Base-by-base conservation (phyloP, 2,113 vertebrate species). In the Scartelaos histophorus region DNA sequence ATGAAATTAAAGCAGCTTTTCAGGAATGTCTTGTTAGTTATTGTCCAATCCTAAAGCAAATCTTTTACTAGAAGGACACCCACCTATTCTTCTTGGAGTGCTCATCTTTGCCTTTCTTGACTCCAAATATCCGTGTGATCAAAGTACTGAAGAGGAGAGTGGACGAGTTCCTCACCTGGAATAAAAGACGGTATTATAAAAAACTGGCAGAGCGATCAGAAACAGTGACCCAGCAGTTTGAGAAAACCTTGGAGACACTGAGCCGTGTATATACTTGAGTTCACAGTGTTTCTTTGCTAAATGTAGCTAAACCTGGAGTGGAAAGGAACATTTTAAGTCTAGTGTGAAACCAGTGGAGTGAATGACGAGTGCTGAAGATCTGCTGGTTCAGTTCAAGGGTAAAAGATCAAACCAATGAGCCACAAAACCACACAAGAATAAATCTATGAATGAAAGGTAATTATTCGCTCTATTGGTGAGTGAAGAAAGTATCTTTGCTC, bases 101-200 rank as follows among this genome's bases (percentile, higher is more conserved):
- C 87, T 99, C 97, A 76, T 98, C 98, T 79, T 95, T 98, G 79
- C 92, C 96, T 85, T 94, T 95, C 91, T 98, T 98, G 87, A 98
- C 97, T 68, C 97, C 97, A 92, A 99, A 99, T 89, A 98, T 97
- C 89, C 97, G 94, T 9, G 97, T 98, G 88, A 99, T 98, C 81
- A 99, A 90, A 56, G 96, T 94, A 91, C 97, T 99, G 92, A 98
- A 99, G 72, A 99, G 96, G 61, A 98, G 96, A 0, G 98, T 99
- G 67, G 96, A 97, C 53, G 95, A 98, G 93, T 99, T 98, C 90
- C 97, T 95, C 79, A 99, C 96, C 97, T 99, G 92, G 16, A 21
- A 60, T n/a, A 24, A 24, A 13, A 64, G 2, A n/a, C 16, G 10
- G 3, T 5, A 34, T 64, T 38, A 64, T 34, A 64, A 64, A 64